A percentile compares a stretch with the other conserved stretches of the same genome.
These are phyloP conservation scores for Bugulina stolonifera DNA, from an alignment of 2,888 invertebrate species.

Conservation along the genomic window DNA sequence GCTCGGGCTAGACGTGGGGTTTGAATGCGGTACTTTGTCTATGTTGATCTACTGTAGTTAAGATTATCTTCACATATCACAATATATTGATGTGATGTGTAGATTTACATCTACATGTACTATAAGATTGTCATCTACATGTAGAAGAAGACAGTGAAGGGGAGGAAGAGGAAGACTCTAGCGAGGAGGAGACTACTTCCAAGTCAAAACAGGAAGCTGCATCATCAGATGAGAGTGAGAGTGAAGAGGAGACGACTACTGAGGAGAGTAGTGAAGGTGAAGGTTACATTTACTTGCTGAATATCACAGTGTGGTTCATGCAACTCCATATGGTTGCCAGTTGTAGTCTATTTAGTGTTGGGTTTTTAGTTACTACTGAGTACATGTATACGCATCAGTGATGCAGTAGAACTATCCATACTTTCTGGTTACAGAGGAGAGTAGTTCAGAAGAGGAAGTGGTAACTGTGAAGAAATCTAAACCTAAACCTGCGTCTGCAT, in stretches of 20 bases:
- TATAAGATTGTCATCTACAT: not conserved
- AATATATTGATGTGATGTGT: not conserved
- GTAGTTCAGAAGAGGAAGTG: conserved; percentile 33
- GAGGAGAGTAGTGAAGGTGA: conserved; percentile 29
- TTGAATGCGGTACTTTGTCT: too few relatives aligned
- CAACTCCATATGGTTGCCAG: too few relatives aligned
- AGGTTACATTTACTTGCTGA: too few relatives aligned
- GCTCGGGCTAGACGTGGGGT: too few relatives aligned
- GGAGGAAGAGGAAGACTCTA: conserved; percentile 34
- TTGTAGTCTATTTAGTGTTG: too few relatives aligned
- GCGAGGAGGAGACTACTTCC: conserved; percentile 28
- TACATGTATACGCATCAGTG: too few relatives aligned
- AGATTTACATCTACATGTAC: too few relatives aligned
- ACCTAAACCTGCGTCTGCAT: conserved; percentile 17
- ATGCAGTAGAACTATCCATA: too few relatives aligned
- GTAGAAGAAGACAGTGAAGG: conserved; percentile 30
- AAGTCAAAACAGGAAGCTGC: conserved; percentile 49
- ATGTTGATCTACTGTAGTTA: not conserved
- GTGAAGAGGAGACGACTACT: conserved; percentile 30
- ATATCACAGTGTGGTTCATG: too few relatives aligned
- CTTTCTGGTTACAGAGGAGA: conserved; percentile 32
- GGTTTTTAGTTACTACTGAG: too few relatives aligned
- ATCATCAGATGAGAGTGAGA: conserved; percentile 27
- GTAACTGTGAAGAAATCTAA: conserved; percentile 23
- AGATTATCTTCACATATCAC: not conserved